Base-by-base conservation (phyloP, 2,888 invertebrate genomes). In the Zaprionus bogoriensis region DNA sequence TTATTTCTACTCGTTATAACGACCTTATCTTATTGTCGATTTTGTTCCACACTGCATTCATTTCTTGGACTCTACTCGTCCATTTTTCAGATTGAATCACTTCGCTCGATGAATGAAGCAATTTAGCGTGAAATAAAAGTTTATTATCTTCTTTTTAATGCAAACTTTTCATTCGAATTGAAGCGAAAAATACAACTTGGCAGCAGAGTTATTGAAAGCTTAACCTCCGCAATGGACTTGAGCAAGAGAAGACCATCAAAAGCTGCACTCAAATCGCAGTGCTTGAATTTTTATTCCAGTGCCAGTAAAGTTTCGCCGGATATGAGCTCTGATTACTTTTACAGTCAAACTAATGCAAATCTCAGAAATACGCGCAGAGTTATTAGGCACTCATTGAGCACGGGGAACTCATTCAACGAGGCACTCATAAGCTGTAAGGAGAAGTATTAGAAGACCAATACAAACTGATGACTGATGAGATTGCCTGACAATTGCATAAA, bases 391-490 rank as follows among this genome's bases (percentile, higher is more conserved):
- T 53, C 9, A n/a, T n/a, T n/a, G n/a, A n/a, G n/a, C n/a, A n/a
- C n/a, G n/a, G 9, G 6, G 30, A 25, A 59, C 67, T 51, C n/a
- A 60, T 39, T 59, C 54, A 66, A 47, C 46, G 30, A 58, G 45
- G 12, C 42, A 22, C 17, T 45, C 12, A 41, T 42, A 25, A 54
- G 38, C 14, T 12, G 19, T 41, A 7, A 30, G 19, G 7, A 17
- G 22, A 42, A 27, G 23, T 48, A 45, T 45, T 30, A 20, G 32
- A 55, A 55, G 55, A n/a, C 69, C 52, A 70, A 72, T 55, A 67
- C 51, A 73, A 67, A 61, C 57, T 67, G 61, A 70, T 73, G 73
- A 70, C 67, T 67, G n/a, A n/a, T n/a, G n/a, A n/a, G n/a, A n/a
- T n/a, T n/a, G 70, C 51, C 42, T 42, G 51, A 51, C 61, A 57